Evolutionary conservation across 2,797 vertebrate genomes (phyloP).

Genomic region (Scarus forsteni): DNA sequence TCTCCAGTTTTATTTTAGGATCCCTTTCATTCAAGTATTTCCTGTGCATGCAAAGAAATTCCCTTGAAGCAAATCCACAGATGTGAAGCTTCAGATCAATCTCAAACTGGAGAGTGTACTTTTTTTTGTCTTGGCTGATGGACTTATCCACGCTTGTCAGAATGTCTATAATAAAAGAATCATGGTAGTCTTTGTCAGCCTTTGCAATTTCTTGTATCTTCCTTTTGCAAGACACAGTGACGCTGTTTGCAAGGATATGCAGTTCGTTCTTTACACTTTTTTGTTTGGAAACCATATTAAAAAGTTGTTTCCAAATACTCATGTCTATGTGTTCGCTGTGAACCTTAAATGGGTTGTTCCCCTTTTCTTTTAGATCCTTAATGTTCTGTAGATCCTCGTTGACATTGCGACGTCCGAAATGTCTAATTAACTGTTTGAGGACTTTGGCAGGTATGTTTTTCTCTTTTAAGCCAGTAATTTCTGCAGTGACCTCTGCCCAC

Average conservation of each 20-base stretch:
- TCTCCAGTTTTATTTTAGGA: constrained; percentile 34
- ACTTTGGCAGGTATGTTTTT: constrained; percentile 13
- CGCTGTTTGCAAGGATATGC: background rate
- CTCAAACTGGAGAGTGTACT: constrained; percentile 33
- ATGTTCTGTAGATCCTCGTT: background rate
- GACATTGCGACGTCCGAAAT: background rate
- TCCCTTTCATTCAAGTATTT: constrained; percentile 20
- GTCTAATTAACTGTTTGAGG: constrained; percentile 10
- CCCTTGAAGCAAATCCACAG: constrained; percentile 52
- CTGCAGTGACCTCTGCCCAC: constrained; percentile 29
- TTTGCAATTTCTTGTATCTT: constrained; percentile 9
- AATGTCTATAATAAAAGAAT: constrained; percentile 30
- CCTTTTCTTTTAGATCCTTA: background rate
- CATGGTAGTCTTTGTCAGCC: constrained; percentile 43
- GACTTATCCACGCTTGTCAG: constrained; percentile 32
- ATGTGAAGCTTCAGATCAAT: constrained; percentile 67
- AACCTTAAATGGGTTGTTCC: background rate
- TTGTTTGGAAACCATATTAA: no score
- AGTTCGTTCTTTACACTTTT: background rate
- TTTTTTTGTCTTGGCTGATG: background rate
- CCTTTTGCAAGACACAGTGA: background rate
- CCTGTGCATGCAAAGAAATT: constrained; percentile 57
- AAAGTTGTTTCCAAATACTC: no score
- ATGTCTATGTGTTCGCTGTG: accelerated
- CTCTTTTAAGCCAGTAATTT: constrained; percentile 21